These are phyloP conservation scores for Anhinga anhinga DNA, from an alignment of 2,113 vertebrate genomes.

Conservation along the genomic window DNA sequence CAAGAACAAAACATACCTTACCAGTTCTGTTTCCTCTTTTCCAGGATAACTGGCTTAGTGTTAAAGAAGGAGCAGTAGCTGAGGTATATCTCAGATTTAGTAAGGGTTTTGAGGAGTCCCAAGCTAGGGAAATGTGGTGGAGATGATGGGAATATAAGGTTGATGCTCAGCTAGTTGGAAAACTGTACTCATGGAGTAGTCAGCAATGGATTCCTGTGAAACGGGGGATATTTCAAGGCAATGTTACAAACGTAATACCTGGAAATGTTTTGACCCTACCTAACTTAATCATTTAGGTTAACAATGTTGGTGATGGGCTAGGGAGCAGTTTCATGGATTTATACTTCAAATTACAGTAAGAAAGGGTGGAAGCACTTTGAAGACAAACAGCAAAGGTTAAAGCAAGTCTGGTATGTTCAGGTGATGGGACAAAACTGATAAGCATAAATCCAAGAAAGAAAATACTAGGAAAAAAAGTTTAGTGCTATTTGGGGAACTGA, in stretches of 20 bases:
- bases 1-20: neutral
- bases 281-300: neutral
- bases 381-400: neutral
- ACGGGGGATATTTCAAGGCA: neutral
- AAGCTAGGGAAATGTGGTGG: neutral
- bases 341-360: neutral
- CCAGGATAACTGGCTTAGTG: neutral
- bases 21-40: slow-evolving; percentile 3
- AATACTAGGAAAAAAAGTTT: neutral
- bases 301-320: neutral
- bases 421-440: neutral
- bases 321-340: neutral
- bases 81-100: neutral
- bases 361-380: neutral
- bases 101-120: neutral
- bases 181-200: neutral
- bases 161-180: neutral
- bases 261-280: neutral
- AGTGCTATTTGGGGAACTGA: neutral
- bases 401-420: neutral
- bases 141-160: neutral
- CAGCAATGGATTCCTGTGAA: neutral
- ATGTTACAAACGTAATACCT: neutral
- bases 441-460: neutral
- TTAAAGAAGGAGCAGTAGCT: neutral